phyloP scores from a whole-genome alignment of 2,113 vertebrate genomes.

The Phaetusa simplex region DNA sequence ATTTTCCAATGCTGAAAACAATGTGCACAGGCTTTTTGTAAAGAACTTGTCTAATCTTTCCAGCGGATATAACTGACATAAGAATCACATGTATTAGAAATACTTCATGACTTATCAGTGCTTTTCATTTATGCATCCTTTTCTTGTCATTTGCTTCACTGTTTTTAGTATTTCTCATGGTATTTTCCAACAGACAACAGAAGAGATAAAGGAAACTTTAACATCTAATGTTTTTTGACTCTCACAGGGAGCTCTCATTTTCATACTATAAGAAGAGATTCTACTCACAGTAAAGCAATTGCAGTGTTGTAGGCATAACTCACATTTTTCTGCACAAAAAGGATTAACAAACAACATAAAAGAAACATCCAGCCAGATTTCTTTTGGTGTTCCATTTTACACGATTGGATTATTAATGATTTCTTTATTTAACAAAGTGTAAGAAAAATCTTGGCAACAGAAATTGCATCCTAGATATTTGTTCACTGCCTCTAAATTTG shows the following conservation, averaged over 20 bases:
- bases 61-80: background rate
- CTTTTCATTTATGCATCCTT: background rate
- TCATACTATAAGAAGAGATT: background rate
- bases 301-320: background rate
- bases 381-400: background rate
- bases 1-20: background rate
- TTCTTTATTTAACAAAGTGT: background rate
- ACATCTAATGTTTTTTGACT: background rate
- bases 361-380: background rate
- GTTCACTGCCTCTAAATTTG: background rate
- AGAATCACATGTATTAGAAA: background rate
- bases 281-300: background rate
- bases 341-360: background rate
- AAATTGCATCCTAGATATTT: background rate
- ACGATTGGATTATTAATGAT: background rate
- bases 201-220: background rate
- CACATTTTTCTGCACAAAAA: background rate
- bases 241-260: background rate
- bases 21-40: background rate
- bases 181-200: background rate
- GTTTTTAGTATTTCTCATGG: background rate
- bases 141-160: background rate
- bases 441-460: background rate
- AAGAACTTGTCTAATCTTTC: background rate
- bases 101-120: background rate